Conservation (phyloP, 1,140 invertebrate species). For the Drosophila aff. region DNA sequence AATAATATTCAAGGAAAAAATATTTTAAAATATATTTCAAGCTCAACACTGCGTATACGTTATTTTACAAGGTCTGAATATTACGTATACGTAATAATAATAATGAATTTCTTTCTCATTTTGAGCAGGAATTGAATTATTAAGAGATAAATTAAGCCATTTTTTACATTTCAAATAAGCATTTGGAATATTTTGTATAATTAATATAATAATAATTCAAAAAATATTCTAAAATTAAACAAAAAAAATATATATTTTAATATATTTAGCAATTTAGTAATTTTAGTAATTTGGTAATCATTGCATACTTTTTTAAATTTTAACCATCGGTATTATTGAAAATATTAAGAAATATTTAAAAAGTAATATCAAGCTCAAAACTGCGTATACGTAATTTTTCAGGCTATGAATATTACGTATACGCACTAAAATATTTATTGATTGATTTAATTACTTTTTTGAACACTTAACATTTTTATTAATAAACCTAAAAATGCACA, state of each 20-base stretch:
- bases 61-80: neutral
- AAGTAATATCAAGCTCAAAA: neutral
- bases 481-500: no score
- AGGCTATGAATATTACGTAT: no score
- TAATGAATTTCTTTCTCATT: neutral
- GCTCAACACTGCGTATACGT: slow-evolving; percentile 2
- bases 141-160: neutral
- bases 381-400: no score
- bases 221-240: neutral
- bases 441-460: neutral
- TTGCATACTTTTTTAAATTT: no score
- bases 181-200: neutral
- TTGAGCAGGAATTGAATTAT: neutral
- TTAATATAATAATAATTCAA: no score
- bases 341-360: no score
- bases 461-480: no score
- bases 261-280: no score
- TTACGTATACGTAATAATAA: neutral
- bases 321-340: no score
- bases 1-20: neutral
- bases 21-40: neutral
- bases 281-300: no score
- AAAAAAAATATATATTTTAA: no score
- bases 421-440: neutral
- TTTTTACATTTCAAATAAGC: neutral